A percentile compares a stretch with the other conserved stretches of the same genome.
Evolutionary conservation across 2,888 invertebrate genomes (phyloP).

Genomic region (Terebella lapidaria): DNA sequence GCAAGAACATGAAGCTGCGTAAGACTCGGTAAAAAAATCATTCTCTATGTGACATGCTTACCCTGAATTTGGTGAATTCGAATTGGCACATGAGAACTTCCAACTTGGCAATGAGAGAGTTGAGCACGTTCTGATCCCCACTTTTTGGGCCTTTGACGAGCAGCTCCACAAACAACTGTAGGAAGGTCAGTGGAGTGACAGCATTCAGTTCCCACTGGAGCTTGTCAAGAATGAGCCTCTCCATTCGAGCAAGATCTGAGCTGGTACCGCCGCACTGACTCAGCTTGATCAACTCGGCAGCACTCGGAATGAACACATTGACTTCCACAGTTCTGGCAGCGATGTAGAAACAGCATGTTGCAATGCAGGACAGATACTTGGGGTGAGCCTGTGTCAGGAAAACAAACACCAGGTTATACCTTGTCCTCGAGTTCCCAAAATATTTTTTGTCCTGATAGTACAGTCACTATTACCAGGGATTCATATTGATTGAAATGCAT

Average conservation of each 20-base stretch:
- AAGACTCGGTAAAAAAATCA: not conserved
- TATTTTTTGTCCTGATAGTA: too few relatives aligned
- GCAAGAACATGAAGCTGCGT: too few relatives aligned
- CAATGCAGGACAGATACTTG: constrained; percentile 34
- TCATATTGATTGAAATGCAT: too few relatives aligned
- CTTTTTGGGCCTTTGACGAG: constrained; percentile 9
- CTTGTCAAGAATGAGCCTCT: constrained; percentile 39
- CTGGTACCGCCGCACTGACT: constrained; percentile 40
- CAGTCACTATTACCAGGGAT: too few relatives aligned
- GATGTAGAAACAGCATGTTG: constrained; percentile 39
- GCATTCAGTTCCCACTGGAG: constrained; percentile 37
- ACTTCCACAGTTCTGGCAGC: constrained; percentile 38
- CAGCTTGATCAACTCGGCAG: constrained; percentile 33
- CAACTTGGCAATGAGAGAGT: constrained; percentile 21
- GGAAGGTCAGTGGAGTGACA: constrained; percentile 33
- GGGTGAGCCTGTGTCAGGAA: constrained; percentile 23
- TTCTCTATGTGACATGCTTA: constrained; percentile 6
- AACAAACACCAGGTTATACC: not conserved
- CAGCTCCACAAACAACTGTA: constrained; percentile 30
- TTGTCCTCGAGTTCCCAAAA: not conserved
- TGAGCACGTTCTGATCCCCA: constrained; percentile 3
- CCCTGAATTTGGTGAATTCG: constrained; percentile 23
- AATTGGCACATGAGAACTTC: constrained; percentile 26
- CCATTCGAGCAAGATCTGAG: constrained; percentile 44
- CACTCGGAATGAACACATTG: constrained; percentile 32